phyloP scores from a whole-genome alignment of 2,113 vertebrate species.

The Cygnus buccinator region DNA sequence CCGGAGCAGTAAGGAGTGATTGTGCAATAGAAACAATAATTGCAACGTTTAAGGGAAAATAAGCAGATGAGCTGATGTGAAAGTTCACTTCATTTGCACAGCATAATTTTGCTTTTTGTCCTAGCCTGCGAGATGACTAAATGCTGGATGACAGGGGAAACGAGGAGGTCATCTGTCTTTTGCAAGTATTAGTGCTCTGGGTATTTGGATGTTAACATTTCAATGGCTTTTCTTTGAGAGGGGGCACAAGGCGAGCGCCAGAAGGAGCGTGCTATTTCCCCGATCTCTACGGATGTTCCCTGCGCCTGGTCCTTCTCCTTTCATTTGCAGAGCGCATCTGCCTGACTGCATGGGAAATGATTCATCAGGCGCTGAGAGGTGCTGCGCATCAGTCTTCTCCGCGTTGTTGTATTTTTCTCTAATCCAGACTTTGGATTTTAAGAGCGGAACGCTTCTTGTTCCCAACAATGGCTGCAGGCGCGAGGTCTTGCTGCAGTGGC shows the following conservation, averaged over 20 bases:
- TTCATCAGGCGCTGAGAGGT: fast-evolving
- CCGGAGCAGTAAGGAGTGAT: background rate
- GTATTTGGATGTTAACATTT: fast-evolving
- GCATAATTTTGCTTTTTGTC: background rate
- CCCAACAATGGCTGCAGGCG: background rate
- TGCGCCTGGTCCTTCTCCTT: fast-evolving
- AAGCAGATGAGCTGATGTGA: fast-evolving
- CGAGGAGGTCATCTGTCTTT: fast-evolving
- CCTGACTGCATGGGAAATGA: fast-evolving
- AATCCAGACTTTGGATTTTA: background rate
- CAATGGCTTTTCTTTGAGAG: background rate
- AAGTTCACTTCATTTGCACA: fast-evolving
- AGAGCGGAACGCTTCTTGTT: background rate
- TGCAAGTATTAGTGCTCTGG: fast-evolving
- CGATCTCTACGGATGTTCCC: background rate
- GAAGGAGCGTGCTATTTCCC: fast-evolving
- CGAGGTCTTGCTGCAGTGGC: background rate
- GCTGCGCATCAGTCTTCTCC: background rate
- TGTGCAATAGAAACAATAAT: fast-evolving
- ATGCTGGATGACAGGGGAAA: background rate
- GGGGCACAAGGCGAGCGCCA: fast-evolving
- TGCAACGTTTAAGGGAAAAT: background rate
- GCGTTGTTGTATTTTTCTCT: background rate
- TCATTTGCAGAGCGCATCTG: background rate
- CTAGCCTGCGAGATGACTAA: fast-evolving